Evolutionary conservation across 1,140 invertebrate species (phyloP), one percentile per base, ranked within the genome.

Genomic region (Caenorhabditis brenneri): DNA sequence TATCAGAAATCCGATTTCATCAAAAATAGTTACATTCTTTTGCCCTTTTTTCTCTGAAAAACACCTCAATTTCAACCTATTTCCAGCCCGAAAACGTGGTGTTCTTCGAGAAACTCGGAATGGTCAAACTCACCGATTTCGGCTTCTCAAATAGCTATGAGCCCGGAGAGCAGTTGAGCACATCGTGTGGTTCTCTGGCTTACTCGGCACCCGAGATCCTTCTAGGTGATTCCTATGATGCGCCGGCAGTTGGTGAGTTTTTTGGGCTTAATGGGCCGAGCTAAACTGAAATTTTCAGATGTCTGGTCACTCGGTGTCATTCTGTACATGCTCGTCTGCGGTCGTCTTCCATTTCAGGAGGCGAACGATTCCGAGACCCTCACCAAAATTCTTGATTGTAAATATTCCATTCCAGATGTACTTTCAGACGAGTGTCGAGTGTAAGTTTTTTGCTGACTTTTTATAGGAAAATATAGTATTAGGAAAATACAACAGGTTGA

Each of bases 311-410:
- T 99, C 53, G 97, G 97, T 53, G 97, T 99, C 3, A 98, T 99
- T 89, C 92, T 99, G 31, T 99, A 96, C 91, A 99, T 99, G 97
- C 92, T 99, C 88, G 97, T 99, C 1, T 97, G 95, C 92, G 97
- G 97, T 19, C 94, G 95, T 90, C 94, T 97, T 19, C 97, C 97
- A 19, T 99, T 99, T 91, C 96, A 99, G 92, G 97, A 99, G 93
- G 96, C 96, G 29, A 99, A 98, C 92, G 97, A 99, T 91, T 98
- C 96, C 89, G 97, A 99, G 93, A 99, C 97, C 0, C 92, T 99
- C 19, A 99, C 96, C 1, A 98, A 97, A 96, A 99, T 99, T 85
- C 97, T 99, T 95, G 97, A 99, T 91, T 98, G 97, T 93, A 98
- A 97, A 93, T 99, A 98, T 91, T 94, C 94, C 69, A 94, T 98